phyloP scores from a whole-genome alignment of 1,140 invertebrate genomes.

The Phenacoccus solenopsis region DNA sequence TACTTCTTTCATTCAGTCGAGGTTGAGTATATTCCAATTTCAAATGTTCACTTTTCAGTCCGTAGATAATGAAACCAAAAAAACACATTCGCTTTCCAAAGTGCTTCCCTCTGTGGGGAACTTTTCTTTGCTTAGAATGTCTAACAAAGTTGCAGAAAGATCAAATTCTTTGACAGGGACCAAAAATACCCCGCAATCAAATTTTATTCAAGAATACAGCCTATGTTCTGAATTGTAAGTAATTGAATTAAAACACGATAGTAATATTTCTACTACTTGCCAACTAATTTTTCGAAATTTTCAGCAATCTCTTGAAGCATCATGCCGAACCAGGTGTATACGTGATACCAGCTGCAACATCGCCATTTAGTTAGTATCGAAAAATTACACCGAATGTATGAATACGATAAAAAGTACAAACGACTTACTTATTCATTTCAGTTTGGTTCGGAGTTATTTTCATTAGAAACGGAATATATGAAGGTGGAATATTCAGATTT shows the following conservation, averaged over 20 bases:
- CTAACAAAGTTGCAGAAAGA: not conserved
- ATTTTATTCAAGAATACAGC: constrained; percentile 20
- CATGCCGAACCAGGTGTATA: constrained; percentile 56
- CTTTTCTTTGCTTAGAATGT: not conserved
- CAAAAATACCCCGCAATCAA: not conserved
- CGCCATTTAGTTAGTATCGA: constrained; percentile 48
- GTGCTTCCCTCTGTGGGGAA: not conserved
- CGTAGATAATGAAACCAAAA: not conserved
- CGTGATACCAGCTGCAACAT: constrained; percentile 77
- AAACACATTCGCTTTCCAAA: not conserved
- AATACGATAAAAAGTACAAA: not conserved
- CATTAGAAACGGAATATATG: constrained; percentile 71
- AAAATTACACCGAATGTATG: not conserved
- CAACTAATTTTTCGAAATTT: not conserved
- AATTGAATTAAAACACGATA: not conserved
- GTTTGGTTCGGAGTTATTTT: constrained; percentile 92
- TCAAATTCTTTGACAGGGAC: not conserved
- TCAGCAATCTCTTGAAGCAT: constrained; percentile 21
- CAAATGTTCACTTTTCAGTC: not conserved
- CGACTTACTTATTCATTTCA: constrained; percentile 36
- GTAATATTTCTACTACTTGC: not conserved
- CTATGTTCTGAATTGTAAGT: constrained; percentile 23
- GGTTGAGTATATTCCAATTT: too few species aligned
- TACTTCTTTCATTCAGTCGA: too few species aligned
- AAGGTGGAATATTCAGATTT: constrained; percentile 80